These are phyloP conservation scores for Ascidia mentula DNA, from an alignment of 23 tunicate genomes.

Conservation along the genomic window DNA sequence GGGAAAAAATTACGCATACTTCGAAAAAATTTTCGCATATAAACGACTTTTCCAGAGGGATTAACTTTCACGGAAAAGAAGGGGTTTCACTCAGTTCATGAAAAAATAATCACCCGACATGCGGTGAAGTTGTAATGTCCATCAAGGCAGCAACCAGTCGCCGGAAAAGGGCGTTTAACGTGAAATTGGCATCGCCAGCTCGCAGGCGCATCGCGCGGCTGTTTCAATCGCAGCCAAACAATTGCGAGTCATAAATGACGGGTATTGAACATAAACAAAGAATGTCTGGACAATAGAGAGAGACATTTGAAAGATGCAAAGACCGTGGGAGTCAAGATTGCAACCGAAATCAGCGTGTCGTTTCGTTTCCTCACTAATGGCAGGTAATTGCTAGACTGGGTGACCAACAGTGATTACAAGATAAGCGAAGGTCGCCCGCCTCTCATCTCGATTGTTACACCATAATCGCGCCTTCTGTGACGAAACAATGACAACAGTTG, in stretches of 20 bases:
- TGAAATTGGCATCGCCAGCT: no score
- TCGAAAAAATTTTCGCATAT: no score
- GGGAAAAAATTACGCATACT: no score
- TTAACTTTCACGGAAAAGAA: no score
- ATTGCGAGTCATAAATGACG: not conserved
- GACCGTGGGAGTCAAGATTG: constrained; percentile 1
- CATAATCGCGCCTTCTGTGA: no score
- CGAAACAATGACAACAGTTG: not conserved
- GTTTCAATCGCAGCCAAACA: not conserved
- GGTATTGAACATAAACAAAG: not conserved
- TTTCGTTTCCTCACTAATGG: not conserved
- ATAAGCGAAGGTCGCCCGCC: not conserved
- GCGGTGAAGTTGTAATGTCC: no score
- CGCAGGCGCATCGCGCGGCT: not conserved
- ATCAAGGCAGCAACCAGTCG: no score
- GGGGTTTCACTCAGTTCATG: no score
- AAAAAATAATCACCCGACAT: no score
- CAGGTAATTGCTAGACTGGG: not conserved
- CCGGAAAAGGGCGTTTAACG: no score
- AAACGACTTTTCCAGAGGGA: no score
- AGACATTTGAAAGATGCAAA: not conserved
- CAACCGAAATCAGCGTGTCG: not conserved
- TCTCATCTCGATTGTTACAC: not conserved
- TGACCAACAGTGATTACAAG: not conserved
- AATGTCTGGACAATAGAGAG: not conserved